Evolutionary conservation across 2,888 invertebrate genomes (phyloP).

Genomic region (Sarcophaga rosellei): DNA sequence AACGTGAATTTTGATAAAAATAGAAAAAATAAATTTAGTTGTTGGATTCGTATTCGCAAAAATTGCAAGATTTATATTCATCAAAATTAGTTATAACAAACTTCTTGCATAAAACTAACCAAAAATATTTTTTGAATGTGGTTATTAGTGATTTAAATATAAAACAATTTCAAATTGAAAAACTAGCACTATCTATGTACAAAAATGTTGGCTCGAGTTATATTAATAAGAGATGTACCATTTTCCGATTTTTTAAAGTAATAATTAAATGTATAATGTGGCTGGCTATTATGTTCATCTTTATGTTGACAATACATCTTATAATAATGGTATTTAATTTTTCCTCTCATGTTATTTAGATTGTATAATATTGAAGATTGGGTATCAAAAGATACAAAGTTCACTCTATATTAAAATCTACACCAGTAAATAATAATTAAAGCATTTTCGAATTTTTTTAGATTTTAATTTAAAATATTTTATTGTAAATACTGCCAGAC

Average conservation of each 20-base stretch:
- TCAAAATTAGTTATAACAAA: too few species aligned
- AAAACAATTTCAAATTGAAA: too few species aligned
- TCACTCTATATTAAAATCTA: constrained; percentile 15
- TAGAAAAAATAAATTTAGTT: too few species aligned
- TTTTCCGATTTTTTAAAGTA: background rate
- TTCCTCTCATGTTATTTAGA: constrained; percentile 19
- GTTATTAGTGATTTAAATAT: too few species aligned
- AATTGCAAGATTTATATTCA: too few species aligned
- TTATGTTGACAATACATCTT: background rate
- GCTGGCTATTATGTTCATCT: constrained; percentile 2
- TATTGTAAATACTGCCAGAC: constrained; percentile 41
- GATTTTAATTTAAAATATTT: background rate
- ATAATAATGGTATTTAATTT: background rate
- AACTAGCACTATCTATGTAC: too few species aligned
- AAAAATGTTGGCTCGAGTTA: background rate
- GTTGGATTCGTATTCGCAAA: too few species aligned
- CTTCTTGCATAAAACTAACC: too few species aligned
- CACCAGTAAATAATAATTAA: constrained; percentile 28
- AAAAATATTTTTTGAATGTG: too few species aligned
- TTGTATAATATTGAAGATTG: constrained; percentile 35
- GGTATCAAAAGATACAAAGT: constrained; percentile 12
- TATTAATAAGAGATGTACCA: background rate
- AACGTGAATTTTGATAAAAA: too few species aligned
- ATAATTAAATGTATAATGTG: background rate
- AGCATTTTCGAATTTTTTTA: constrained; percentile 20